Base-by-base conservation (phyloP, 2,797 vertebrate genomes). In the Neosilurus mollespiculum region DNA sequence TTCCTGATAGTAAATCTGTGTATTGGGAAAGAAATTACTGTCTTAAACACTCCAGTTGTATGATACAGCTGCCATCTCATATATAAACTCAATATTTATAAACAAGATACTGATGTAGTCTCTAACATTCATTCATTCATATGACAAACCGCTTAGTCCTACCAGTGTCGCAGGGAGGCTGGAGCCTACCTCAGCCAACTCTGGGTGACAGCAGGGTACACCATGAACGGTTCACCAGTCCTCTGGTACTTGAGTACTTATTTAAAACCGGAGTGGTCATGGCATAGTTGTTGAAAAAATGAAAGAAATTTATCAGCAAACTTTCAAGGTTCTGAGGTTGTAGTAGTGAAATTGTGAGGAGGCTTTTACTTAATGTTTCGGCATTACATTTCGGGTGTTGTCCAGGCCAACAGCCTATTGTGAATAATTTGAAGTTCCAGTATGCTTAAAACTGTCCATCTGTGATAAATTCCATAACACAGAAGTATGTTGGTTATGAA, bases 381-480 rank as follows among this genome's bases (percentile, higher is more conserved):
- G 71, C 51, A 18, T 15, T 54, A 8, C 37, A 43, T 24, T 24
- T 53, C 18, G 14, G 20, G 22, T 53, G 43, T 43, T 53, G 43
- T 71, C 43, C 49, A 53, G 53, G 53, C 18, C 26, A 58, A 56
- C 16, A 20, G 72, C 34, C 4, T 20, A 9, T 20, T 30, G 16
- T 75, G 9, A 75, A 75, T 58, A 30, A 75, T 15, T 20, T 53
- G 6, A 12, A 30, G 24, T 10, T 75, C 53, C 9, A 34, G 1
- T 30, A 18, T 56, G 53, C 9, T 18, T 56, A 9, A 34, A 4
- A 76, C 18, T 34, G 26, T 34, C 26, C 30, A 34, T 22, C 26
- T 37, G 72, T 76, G 54, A 76, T 76, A 20, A 76, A 76, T 54
- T 58, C 16, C 51, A n/a, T 20, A 81, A 75, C 37, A 62, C 22